Conservation (phyloP, 2,113 vertebrate genomes). For the Hystrix brachyura region DNA sequence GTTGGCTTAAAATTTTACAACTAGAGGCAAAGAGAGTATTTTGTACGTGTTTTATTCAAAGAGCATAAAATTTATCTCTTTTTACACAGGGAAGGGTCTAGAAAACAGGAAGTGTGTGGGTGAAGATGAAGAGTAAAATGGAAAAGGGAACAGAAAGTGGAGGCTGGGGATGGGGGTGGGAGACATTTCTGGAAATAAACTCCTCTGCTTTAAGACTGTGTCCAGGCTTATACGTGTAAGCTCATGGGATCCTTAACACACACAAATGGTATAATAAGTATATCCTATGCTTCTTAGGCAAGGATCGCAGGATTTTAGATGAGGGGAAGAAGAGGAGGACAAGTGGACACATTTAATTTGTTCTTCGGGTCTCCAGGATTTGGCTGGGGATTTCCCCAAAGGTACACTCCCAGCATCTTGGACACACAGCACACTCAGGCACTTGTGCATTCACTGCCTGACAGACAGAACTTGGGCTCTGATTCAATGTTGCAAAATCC, state of each 20-base stretch:
- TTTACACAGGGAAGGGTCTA: not conserved
- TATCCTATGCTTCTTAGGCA: not conserved
- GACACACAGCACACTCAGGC: fast-evolving
- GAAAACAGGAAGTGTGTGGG: not conserved
- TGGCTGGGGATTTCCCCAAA: too few species aligned
- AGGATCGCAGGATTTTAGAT: fast-evolving
- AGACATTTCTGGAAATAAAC: not conserved
- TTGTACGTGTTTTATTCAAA: not conserved
- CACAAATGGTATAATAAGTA: fast-evolving
- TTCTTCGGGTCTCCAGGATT: not conserved
- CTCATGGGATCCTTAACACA: fast-evolving
- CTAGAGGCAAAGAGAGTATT: not conserved
- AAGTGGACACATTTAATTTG: not conserved
- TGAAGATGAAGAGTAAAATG: not conserved
- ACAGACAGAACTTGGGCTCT: not conserved
- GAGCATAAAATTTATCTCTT: not conserved
- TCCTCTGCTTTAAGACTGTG: too few species aligned
- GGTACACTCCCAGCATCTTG: not conserved
- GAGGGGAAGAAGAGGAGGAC: not conserved
- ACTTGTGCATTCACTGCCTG: not conserved
- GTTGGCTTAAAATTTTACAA: not conserved
- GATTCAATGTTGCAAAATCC: not conserved
- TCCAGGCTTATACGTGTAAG: fast-evolving
- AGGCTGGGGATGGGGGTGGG: fast-evolving
- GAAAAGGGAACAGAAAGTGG: not conserved